A percentile compares a stretch with the other conserved stretches of the same genome.
Conservation (phyloP, 1,140 invertebrate species). For the Apolygus lucorum region DNA sequence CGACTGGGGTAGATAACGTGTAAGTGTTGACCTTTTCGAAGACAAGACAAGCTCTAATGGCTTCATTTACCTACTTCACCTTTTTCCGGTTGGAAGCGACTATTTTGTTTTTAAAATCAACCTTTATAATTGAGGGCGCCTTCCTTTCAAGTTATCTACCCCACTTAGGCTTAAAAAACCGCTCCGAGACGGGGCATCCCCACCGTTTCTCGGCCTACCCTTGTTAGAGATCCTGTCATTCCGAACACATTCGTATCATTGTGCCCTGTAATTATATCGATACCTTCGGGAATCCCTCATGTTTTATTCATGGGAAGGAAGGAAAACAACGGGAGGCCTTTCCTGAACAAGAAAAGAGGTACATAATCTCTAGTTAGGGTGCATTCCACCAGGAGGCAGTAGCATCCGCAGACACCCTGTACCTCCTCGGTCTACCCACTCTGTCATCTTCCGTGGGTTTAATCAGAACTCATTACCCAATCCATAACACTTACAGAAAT, state of each 20-base stretch:
- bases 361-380: background rate
- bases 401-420: no score
- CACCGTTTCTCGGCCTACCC: background rate
- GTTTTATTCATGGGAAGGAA: constrained; percentile 2
- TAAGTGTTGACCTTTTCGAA: background rate
- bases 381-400: background rate
- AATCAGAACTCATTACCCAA: background rate
- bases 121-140: background rate
- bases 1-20: no score
- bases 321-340: background rate
- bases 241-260: constrained; percentile 9
- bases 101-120: background rate
- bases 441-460: background rate
- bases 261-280: constrained; percentile 10
- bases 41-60: background rate
- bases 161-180: background rate
- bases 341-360: background rate
- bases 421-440: background rate
- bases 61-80: constrained; percentile 2
- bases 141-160: background rate
- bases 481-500: background rate
- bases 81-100: background rate
- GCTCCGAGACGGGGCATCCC: background rate
- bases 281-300: constrained; percentile 8
- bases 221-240: constrained; percentile 13